Conservation (phyloP, 2,113 vertebrate species). For the Thalassarche chlororhynchos region DNA sequence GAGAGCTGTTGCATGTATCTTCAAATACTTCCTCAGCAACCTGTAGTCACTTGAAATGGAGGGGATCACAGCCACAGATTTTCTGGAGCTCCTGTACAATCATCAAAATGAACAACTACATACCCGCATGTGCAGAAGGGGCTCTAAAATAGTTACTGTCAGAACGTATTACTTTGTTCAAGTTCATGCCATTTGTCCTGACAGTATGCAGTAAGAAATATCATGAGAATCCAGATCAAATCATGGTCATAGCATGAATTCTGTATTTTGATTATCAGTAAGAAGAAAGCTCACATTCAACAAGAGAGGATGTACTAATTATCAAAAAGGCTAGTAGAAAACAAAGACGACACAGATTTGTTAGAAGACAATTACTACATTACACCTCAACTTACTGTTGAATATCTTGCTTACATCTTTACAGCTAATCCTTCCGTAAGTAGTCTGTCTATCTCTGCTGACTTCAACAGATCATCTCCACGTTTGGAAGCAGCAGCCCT, state of each 20-base stretch:
- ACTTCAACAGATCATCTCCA: not conserved
- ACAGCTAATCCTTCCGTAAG: not conserved
- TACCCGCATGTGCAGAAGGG: not conserved
- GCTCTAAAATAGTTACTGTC: not conserved
- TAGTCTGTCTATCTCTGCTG: not conserved
- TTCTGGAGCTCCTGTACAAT: constrained; percentile 72
- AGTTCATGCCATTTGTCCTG: not conserved
- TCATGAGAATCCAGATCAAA: not conserved
- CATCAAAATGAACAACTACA: not conserved
- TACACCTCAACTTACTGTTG: not conserved
- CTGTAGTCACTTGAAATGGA: constrained; percentile 67
- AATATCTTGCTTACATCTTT: not conserved
- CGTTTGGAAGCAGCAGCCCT: not conserved
- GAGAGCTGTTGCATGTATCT: constrained; percentile 78
- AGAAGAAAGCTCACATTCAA: not conserved
- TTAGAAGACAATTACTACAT: not conserved
- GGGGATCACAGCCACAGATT: constrained; percentile 34
- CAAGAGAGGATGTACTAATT: not conserved
- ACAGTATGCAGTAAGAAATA: not conserved
- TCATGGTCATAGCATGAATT: not conserved
- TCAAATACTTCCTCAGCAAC: constrained; percentile 78
- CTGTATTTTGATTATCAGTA: not conserved
- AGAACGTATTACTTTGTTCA: not conserved
- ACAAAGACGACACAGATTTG: not conserved
- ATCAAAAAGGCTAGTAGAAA: not conserved